These are phyloP conservation scores for Stegodyphus dumicola DNA, from an alignment of 1,140 invertebrate species.

Conservation along the genomic window DNA sequence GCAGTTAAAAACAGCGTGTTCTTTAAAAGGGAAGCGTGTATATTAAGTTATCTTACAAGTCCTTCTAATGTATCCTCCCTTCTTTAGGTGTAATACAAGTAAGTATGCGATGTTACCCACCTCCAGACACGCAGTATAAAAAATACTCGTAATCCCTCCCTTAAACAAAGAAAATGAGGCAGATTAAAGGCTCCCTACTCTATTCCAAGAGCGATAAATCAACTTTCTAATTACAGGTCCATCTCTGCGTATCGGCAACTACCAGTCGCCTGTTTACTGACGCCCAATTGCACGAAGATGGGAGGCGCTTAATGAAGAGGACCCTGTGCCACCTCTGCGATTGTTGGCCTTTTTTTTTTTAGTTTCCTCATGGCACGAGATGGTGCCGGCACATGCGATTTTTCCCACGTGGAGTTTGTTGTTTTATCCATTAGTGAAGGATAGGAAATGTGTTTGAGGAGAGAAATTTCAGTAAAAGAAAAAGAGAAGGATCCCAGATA, in stretches of 20 bases:
- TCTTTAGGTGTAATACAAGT: too few relatives aligned
- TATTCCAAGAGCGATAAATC: constrained; percentile 5
- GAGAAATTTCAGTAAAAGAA: too few relatives aligned
- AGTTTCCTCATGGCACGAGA: background rate
- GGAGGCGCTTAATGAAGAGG: constrained; percentile 20
- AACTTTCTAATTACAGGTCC: constrained; percentile 28
- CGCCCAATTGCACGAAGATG: constrained; percentile 33
- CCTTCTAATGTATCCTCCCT: too few relatives aligned
- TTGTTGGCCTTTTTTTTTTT: background rate
- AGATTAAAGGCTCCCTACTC: background rate
- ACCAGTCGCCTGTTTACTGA: constrained; percentile 6
- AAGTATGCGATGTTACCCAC: too few relatives aligned
- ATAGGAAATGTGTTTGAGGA: background rate
- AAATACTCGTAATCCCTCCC: too few relatives aligned
- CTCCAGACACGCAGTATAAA: too few relatives aligned
- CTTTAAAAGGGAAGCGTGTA: too few relatives aligned
- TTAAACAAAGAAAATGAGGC: background rate
- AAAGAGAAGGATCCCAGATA: too few relatives aligned
- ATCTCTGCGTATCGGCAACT: constrained; percentile 11
- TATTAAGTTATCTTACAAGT: too few relatives aligned
- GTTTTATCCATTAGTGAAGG: constrained; percentile 4
- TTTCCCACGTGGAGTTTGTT: constrained; percentile 9
- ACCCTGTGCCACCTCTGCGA: background rate
- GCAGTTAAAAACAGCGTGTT: too few relatives aligned
- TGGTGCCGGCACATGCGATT: background rate